Conservation (phyloP, 1,140 invertebrate genomes). For the Bombus superbus region DNA sequence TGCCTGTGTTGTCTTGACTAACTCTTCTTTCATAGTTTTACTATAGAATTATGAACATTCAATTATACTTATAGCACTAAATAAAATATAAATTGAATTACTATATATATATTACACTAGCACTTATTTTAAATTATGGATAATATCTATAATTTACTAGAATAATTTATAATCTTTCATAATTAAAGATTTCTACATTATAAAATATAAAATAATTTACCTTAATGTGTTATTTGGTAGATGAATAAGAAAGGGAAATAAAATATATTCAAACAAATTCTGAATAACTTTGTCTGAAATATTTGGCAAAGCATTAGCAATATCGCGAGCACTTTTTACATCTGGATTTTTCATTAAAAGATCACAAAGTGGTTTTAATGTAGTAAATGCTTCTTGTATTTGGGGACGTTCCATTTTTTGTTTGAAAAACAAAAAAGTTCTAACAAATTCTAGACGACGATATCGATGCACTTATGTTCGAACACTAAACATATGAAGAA, state of each 20-base stretch:
- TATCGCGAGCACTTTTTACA: conserved; percentile 71
- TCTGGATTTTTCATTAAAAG: conserved; percentile 80
- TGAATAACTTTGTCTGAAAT: conserved; percentile 79
- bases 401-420: conserved; percentile 60
- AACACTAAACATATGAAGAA: not conserved
- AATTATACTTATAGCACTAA: conserved; percentile 52
- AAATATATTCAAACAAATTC: conserved; percentile 82
- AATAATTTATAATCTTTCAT: not conserved
- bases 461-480: not conserved
- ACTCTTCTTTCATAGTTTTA: conserved; percentile 78
- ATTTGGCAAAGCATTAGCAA: conserved; percentile 70
- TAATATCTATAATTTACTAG: not conserved
- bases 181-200: not conserved
- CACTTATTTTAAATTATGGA: not conserved
- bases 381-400: conserved; percentile 75
- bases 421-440: not conserved
- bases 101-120: not conserved
- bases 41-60: conserved; percentile 61
- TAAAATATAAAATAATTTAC: conserved; percentile 77
- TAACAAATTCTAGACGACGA: not conserved
- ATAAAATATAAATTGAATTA: conserved; percentile 30
- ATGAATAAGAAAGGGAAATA: conserved; percentile 82
- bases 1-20: conserved; percentile 78
- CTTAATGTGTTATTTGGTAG: conserved; percentile 78
- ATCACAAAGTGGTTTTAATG: conserved; percentile 83